Evolutionary conservation across 37 sponge, comb jelly and placozoan species (phyloP).

Genomic region (Diacarnus erythraeanus): DNA sequence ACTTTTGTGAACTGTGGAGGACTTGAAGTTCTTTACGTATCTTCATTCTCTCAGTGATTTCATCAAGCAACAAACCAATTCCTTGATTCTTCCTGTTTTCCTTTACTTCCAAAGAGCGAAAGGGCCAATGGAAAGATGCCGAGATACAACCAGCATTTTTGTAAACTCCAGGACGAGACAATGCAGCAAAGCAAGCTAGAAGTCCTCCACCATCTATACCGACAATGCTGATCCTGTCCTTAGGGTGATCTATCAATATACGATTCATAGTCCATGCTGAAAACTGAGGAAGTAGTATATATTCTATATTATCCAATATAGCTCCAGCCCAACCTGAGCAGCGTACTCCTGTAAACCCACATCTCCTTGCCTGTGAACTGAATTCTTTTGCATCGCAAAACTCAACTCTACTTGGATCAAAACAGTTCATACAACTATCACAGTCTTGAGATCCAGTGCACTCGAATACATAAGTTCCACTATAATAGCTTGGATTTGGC

Average conservation of each 20-base stretch:
- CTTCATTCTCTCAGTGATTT: neutral
- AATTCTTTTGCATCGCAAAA: slow-evolving; percentile 47
- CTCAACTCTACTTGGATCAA: slow-evolving; percentile 35
- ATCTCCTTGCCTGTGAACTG: slow-evolving; percentile 1
- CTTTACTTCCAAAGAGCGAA: neutral
- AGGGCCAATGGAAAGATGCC: slow-evolving; percentile 57
- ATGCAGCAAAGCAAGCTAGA: slow-evolving; percentile 68
- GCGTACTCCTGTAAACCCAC: neutral
- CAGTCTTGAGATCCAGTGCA: neutral
- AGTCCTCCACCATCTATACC: slow-evolving; percentile 54
- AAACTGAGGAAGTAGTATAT: slow-evolving; percentile 33
- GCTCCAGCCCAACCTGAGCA: slow-evolving; percentile 27
- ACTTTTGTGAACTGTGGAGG: slow-evolving; percentile 51
- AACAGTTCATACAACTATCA: slow-evolving; percentile 44
- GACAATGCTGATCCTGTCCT: slow-evolving; percentile 47
- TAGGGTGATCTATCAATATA: slow-evolving; percentile 40
- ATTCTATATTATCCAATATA: slow-evolving; percentile 40
- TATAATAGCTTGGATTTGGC: neutral
- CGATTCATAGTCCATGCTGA: slow-evolving; percentile 26
- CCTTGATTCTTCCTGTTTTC: neutral
- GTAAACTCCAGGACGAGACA: slow-evolving; percentile 54
- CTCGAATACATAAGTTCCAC: slow-evolving; percentile 1
- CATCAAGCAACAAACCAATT: neutral
- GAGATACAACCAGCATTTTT: slow-evolving; percentile 70
- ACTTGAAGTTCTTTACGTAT: neutral